Evolutionary conservation across 2,888 invertebrate genomes (phyloP).

Genomic region (Troides oblongomaculatus): DNA sequence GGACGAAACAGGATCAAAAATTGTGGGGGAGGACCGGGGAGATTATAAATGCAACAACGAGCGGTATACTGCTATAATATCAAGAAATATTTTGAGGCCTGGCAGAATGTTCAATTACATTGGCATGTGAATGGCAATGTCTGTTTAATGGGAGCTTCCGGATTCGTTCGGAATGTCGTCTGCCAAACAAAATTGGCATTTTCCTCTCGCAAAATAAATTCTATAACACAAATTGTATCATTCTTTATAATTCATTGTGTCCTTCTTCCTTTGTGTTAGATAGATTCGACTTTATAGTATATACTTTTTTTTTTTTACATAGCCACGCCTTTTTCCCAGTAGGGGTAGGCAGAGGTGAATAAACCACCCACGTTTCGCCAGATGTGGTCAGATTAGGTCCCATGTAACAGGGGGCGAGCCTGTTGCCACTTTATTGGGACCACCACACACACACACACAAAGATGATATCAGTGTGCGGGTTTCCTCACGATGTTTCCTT

Average conservation of each 20-base stretch:
- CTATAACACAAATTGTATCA: slow-evolving; percentile 37
- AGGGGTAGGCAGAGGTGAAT: no score
- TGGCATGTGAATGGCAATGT: slow-evolving; percentile 49
- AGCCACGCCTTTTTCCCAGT: no score
- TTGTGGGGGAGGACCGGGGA: slow-evolving; percentile 37
- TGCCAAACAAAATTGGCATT: slow-evolving; percentile 50
- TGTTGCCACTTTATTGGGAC: no score
- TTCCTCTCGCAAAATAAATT: slow-evolving; percentile 41
- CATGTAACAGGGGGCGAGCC: no score
- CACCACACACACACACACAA: no score
- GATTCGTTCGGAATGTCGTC: slow-evolving; percentile 46
- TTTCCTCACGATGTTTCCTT: no score
- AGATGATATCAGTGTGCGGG: no score
- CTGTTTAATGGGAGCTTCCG: slow-evolving; percentile 44
- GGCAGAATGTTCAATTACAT: slow-evolving; percentile 65
- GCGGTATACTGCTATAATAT: slow-evolving; percentile 47
- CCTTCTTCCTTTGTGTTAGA: no score
- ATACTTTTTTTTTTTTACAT: no score
- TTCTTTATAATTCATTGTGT: no score
- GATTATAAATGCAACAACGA: slow-evolving; percentile 57
- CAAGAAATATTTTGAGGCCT: slow-evolving; percentile 56
- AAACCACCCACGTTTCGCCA: no score
- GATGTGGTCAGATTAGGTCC: no score
- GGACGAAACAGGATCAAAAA: slow-evolving; percentile 43
- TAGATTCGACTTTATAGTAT: not conserved